Evolutionary conservation across 2,797 vertebrate genomes (phyloP), one percentile per base, ranked within the genome.

Genomic region (Lacerta agilis): DNA sequence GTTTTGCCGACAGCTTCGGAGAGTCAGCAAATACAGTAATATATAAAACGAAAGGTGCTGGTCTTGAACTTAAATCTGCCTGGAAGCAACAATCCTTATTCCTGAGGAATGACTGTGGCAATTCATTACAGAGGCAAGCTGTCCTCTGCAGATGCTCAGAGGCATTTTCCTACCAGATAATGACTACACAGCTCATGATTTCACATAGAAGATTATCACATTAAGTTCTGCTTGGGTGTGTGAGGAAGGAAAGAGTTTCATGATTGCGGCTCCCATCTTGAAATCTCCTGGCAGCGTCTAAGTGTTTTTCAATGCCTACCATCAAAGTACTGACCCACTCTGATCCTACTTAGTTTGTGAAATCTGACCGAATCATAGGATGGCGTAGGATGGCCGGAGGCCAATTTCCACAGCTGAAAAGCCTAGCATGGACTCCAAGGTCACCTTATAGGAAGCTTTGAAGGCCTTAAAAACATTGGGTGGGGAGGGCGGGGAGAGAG

Each of bases 371-470:
- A 90, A 87, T 86, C 27, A 8, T 69, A 85, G 64, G 17, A 67
- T 33, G 27, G 67, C 41, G 61, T 88, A 66, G 73, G 80, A 90
- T 55, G 80, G 89, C 86, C 86, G 83, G 67, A 84, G 91, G 90
- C 75, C 80, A 87, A 3, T 72, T 87, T 92, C 72, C 89, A 67
- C 82, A 90, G 83, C 45, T 89, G 82, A 79, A 73, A 18, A 92
- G 82, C 18, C n/a, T 87, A 86, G 45, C 0, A 0, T 25, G 77
- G 85, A 41, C 82, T 88, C 86, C 88, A 83, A 89, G 87, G 87
- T 91, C 17, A 88, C 90, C 89, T 92, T 78, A 55, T 85, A 67
- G 41, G 82, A 93, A 49, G 15, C 29, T 89, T 92, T 90, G 89
- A 90, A 90, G 38, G 10, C 20, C 61, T 90, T 90, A 71, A 1